A percentile compares a stretch with the other conserved stretches of the same genome.
Evolutionary conservation across 2,797 vertebrate genomes (phyloP).

Genomic region (Acanthurus leucopareius): DNA sequence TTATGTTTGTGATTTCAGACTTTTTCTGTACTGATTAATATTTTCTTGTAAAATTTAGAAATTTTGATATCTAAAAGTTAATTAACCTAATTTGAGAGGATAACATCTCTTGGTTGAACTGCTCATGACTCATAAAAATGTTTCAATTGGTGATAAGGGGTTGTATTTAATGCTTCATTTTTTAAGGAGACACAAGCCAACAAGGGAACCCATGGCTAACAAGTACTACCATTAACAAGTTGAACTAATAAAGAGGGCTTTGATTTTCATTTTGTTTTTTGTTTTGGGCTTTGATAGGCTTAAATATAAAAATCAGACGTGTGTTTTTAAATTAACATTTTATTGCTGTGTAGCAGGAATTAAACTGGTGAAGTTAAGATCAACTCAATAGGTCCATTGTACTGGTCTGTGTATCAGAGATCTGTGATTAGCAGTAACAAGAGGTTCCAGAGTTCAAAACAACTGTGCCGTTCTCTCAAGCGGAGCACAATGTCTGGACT

Average conservation of each 20-base stretch:
- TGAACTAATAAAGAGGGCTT: slow-evolving; percentile 9
- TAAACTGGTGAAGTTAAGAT: slow-evolving; percentile 2
- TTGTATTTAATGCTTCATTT: background rate
- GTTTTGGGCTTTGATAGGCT: background rate
- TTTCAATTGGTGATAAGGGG: background rate
- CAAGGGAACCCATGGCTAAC: background rate
- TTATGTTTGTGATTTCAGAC: no score
- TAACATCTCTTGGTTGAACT: background rate
- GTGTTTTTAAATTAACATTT: slow-evolving; percentile 14
- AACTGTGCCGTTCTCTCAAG: slow-evolving; percentile 22
- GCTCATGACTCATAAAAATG: background rate
- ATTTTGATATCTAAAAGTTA: background rate
- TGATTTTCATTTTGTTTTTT: slow-evolving; percentile 5
- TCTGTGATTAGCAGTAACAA: slow-evolving; percentile 26
- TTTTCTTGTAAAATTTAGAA: background rate
- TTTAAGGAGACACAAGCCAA: background rate
- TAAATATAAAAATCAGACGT: background rate
- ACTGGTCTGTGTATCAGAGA: slow-evolving; percentile 14
- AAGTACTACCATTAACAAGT: background rate
- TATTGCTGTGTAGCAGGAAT: slow-evolving; percentile 15
- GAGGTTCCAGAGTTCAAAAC: slow-evolving; percentile 19
- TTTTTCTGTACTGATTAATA: background rate
- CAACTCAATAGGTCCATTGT: slow-evolving; percentile 36
- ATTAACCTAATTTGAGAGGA: background rate
- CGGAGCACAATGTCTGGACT: background rate